A percentile compares a stretch with the other conserved stretches of the same genome.
phyloP scores from a whole-genome alignment of 2,797 vertebrate species.

The Nothura maculosa region DNA sequence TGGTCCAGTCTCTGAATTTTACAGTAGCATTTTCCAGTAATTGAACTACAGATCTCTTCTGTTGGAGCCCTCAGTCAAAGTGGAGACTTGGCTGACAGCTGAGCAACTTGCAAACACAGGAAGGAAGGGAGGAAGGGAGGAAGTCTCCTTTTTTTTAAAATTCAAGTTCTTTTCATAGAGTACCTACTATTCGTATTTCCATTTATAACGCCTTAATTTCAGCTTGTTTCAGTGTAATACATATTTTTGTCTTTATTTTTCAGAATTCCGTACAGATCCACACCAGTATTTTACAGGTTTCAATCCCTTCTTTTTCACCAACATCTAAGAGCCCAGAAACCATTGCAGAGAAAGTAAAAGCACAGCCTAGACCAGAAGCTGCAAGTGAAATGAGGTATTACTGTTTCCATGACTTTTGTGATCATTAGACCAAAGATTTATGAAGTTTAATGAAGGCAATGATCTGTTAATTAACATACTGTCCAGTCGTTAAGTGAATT shows the following conservation, averaged over 20 bases:
- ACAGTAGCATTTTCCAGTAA: background rate
- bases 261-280: constrained; percentile 77
- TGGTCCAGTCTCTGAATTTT: background rate
- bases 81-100: background rate
- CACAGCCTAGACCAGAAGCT: constrained; percentile 57
- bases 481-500: background rate
- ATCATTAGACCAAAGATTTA: background rate
- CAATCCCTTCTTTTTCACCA: constrained; percentile 80
- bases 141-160: no score
- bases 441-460: background rate
- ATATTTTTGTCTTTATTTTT: background rate
- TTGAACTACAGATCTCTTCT: background rate
- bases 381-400: constrained; percentile 75
- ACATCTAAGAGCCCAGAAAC: constrained; percentile 67
- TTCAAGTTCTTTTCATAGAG: background rate
- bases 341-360: constrained; percentile 64
- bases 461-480: background rate
- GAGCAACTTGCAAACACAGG: background rate
- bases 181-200: background rate
- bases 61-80: background rate
- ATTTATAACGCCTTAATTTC: background rate
- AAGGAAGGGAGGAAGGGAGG: no score
- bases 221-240: background rate
- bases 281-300: constrained; percentile 82
- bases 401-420: background rate